Percentiles rank a stretch among this genome's conserved stretches.
These are phyloP conservation scores for Lucilia cuprina DNA, from an alignment of 1,140 invertebrate species.

Conservation along the genomic window DNA sequence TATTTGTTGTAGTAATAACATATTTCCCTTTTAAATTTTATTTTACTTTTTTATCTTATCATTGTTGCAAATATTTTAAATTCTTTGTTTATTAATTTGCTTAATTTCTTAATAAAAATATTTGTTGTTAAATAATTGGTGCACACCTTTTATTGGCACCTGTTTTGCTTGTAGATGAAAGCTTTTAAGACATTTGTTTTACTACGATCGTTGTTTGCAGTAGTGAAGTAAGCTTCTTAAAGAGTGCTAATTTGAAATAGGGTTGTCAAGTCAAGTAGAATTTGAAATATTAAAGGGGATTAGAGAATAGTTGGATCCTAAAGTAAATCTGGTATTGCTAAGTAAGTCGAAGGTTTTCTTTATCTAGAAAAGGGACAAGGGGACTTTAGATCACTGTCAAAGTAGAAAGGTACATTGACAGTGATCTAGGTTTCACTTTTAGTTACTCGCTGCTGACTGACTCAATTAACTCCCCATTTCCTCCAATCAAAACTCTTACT, in stretches of 20 bases:
- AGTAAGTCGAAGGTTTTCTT: no score
- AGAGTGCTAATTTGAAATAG: background rate
- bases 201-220: background rate
- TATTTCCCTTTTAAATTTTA: background rate
- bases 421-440: no score
- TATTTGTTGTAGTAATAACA: background rate
- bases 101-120: background rate
- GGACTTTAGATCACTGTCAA: no score
- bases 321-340: no score
- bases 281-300: background rate
- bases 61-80: background rate
- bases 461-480: no score
- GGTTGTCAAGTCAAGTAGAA: background rate
- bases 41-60: background rate
- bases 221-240: background rate
- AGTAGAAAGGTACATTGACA: no score
- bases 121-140: background rate
- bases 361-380: no score
- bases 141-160: background rate
- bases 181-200: no score
- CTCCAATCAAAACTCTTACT: background rate
- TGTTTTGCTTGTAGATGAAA: background rate
- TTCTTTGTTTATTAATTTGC: slow-evolving; percentile 3
- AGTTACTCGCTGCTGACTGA: no score
- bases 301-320: background rate